Conservation (phyloP, 2,113 vertebrate species). For the Willisornis vidua region DNA sequence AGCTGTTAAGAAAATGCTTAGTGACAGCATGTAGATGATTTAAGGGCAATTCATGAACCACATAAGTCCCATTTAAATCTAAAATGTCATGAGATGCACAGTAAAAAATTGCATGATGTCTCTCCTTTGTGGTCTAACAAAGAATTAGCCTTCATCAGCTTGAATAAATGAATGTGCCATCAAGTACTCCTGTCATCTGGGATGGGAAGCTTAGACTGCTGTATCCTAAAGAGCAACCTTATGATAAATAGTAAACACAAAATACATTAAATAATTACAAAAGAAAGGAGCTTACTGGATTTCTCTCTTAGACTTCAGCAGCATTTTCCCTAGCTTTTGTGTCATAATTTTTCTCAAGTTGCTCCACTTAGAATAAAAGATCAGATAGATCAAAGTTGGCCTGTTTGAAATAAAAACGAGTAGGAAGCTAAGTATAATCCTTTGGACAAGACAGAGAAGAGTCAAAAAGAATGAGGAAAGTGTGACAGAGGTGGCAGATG, state of each 20-base stretch:
- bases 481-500: neutral
- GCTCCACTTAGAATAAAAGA: neutral
- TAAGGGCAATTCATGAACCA: slow-evolving; percentile 10
- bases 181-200: neutral
- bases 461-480: neutral
- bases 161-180: neutral
- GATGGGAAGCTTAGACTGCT: neutral
- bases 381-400: neutral
- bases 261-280: neutral
- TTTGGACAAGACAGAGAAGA: neutral
- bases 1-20: slow-evolving; percentile 44
- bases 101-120: neutral
- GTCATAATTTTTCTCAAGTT: neutral
- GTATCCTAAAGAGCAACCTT: neutral
- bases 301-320: neutral
- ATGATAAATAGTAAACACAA: neutral
- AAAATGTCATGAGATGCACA: neutral
- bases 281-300: neutral
- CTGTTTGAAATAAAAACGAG: neutral
- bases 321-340: neutral
- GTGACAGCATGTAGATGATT: slow-evolving; percentile 34
- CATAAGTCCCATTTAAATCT: slow-evolving; percentile 27
- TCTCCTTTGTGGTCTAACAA: slow-evolving; percentile 2
- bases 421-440: neutral
- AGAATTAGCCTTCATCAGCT: neutral